These are phyloP conservation scores for Gadus chalcogrammus DNA, from an alignment of 2,113 vertebrate species.

Conservation along the genomic window DNA sequence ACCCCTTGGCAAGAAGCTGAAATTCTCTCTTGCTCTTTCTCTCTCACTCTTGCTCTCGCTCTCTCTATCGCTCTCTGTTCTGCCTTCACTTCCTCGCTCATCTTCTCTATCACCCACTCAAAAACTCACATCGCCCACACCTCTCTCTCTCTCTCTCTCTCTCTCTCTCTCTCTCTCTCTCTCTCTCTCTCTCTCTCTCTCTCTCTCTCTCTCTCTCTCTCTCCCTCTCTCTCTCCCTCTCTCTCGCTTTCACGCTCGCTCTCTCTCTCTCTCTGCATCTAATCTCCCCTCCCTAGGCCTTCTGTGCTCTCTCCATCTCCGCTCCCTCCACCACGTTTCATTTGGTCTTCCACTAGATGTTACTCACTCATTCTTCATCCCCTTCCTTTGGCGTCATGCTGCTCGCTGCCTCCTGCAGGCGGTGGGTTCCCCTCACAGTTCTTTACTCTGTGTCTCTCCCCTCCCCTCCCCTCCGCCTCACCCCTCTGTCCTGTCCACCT, in stretches of 20 bases:
- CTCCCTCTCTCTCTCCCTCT: too few species aligned
- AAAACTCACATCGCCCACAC: background rate
- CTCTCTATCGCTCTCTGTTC: background rate
- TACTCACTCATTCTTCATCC: background rate
- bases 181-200: background rate
- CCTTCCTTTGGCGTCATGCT: background rate
- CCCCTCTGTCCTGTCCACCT: background rate
- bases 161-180: background rate
- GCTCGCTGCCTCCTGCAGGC: background rate
- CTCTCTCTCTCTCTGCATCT: background rate
- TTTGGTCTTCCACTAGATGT: background rate
- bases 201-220: constrained; percentile 4
- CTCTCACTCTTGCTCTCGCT: background rate
- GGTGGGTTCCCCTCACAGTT: background rate
- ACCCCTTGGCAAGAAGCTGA: background rate
- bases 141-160: background rate
- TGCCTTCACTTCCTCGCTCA: background rate
- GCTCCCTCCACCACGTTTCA: too few species aligned
- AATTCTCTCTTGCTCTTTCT: too few species aligned
- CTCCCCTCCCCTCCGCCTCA: background rate
- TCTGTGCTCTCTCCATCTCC: too few species aligned
- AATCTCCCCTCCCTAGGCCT: too few species aligned
- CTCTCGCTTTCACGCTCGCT: background rate
- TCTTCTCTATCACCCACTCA: background rate
- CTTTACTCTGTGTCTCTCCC: background rate